Evolutionary conservation across 1,140 invertebrate genomes (phyloP), one percentile per base, ranked within the genome.

Genomic region (Drosophila orosa): DNA sequence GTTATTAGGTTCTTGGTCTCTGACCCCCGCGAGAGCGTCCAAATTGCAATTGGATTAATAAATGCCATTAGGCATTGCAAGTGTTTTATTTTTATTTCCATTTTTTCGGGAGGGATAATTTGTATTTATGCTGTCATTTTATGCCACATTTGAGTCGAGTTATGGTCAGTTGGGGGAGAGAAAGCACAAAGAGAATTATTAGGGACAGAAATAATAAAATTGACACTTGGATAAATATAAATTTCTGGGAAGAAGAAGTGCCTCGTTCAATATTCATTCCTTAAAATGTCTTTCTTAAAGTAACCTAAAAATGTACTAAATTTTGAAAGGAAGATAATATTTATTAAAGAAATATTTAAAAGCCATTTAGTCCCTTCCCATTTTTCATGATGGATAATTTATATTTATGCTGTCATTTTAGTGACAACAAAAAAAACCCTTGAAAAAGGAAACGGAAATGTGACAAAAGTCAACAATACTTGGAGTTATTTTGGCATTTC

Each of bases 21-120:
- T 63, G 68, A 31, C 27, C 57, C 19, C 54, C 25, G 5, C 19
- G 9, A 19, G 60, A 25, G 29, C 39, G 45, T 61, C 45, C 69
- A 55, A 56, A 42, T 55, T 69, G 77, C 82, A 90, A 90, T 90
- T 90, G 87, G 76, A 90, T 90, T 90, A 90, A 90, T 90, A 90
- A 90, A 90, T 79, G 68, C 78, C 86, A 90, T 83, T 83, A 90
- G 62, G 74, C 61, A 90, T 67, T 74, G 66, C 66, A 67, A 90
- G 76, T 86, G 68, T 78, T 84, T 82, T 90, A 79, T 82, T 85
- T 82, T 84, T 84, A 81, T 84, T 85, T 60, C 56, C 52, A 50
- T 50, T 74, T 54, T 57, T 63, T 58, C 60, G 47, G 48, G 42
- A 62, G 45, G 40, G 52, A 65, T 79, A 80, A 84, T 84, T 77